Conservation (phyloP, 2,888 invertebrate species). For the Pilophorus perplexus region DNA sequence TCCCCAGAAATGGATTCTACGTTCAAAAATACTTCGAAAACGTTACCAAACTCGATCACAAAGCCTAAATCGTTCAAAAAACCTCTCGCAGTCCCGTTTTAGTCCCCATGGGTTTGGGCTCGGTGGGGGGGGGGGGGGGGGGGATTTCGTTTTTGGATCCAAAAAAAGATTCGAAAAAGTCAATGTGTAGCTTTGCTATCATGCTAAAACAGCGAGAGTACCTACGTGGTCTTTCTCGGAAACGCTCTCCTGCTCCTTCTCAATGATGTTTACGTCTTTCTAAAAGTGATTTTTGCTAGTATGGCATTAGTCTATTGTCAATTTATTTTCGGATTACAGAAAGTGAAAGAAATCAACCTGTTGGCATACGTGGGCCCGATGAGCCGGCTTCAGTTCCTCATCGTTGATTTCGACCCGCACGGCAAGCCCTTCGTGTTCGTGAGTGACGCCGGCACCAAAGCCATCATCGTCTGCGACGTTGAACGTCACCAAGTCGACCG, state of each 20-base stretch:
- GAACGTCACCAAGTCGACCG: conserved; percentile 61
- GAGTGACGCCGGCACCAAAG: conserved; percentile 67
- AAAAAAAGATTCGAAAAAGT: too few relatives aligned
- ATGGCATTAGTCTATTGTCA: not conserved
- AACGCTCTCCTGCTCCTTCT: too few relatives aligned
- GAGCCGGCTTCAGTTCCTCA: conserved; percentile 67
- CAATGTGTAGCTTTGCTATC: not conserved
- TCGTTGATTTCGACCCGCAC: conserved; percentile 60
- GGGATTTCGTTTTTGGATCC: too few relatives aligned
- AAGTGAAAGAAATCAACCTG: conserved; percentile 59
- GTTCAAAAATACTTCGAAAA: too few relatives aligned
- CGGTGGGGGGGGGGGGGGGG: too few relatives aligned
- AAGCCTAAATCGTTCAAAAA: too few relatives aligned
- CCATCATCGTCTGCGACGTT: conserved; percentile 68
- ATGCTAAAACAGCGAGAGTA: not conserved
- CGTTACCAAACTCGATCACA: too few relatives aligned
- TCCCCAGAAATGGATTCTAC: too few relatives aligned
- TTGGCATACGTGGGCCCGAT: conserved; percentile 59
- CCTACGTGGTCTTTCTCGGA: too few relatives aligned
- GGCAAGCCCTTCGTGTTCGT: conserved; percentile 54
- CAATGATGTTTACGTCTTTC: too few relatives aligned
- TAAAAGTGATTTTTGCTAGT: not conserved
- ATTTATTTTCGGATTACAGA: conserved; percentile 4
- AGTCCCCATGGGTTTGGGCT: too few relatives aligned
- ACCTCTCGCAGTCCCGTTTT: too few relatives aligned